These are phyloP conservation scores for Melanaphis sacchari DNA, from an alignment of 1,140 invertebrate species.

Conservation along the genomic window DNA sequence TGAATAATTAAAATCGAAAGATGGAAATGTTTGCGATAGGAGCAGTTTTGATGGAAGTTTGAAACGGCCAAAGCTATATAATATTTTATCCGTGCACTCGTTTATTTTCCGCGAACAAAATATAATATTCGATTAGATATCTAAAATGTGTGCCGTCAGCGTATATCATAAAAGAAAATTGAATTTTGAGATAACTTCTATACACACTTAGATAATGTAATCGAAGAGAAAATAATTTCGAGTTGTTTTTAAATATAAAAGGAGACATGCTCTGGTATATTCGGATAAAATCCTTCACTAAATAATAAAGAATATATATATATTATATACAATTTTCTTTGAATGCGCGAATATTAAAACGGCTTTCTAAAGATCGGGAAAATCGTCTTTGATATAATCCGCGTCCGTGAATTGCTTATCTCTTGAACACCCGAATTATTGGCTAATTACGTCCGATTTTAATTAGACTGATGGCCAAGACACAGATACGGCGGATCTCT, in stretches of 20 bases:
- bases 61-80: neutral
- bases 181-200: neutral
- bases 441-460: conserved; percentile 46
- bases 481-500: conserved; percentile 39
- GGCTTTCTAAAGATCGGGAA: conserved; percentile 2
- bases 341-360: neutral
- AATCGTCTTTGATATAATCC: conserved; percentile 46
- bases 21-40: conserved; percentile 13
- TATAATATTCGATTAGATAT: conserved; percentile 7
- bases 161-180: neutral
- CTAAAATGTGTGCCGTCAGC: neutral
- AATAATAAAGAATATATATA: neutral
- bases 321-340: neutral
- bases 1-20: conserved; percentile 23
- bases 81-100: neutral
- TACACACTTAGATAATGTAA: neutral
- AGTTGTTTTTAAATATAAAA: neutral
- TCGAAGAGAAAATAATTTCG: conserved; percentile 23
- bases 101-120: neutral
- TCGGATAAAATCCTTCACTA: neutral
- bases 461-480: conserved; percentile 52
- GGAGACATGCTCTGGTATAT: neutral
- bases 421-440: conserved; percentile 40
- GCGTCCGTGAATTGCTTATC: conserved; percentile 24
- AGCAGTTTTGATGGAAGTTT: neutral